Base-by-base conservation (phyloP, 2,888 invertebrate species). In the Dasysyrphus albostriatus region DNA sequence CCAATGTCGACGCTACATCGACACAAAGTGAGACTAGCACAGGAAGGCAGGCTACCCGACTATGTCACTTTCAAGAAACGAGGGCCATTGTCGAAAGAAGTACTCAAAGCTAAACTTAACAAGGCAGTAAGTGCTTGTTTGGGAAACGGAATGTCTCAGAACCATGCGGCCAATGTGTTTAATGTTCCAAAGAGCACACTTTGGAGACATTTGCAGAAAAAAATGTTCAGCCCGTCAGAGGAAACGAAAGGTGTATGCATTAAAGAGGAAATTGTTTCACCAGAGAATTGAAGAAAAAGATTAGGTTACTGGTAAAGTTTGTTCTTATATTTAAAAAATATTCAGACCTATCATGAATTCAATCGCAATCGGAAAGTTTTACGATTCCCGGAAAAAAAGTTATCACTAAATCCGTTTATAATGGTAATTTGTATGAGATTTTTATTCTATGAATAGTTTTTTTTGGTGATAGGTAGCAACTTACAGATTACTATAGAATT, bases 1-100 rank as follows among this genome's bases (percentile, higher is more conserved):
- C 93, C 93, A n/a, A 92, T 93, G 91, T 93, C 93, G 0, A 93
- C 93, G 5, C 83, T 93, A 19, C 93, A 93, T 83, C 89, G 93
- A 0, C 92, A 93, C 65, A 93, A 93, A 80, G 91, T 93, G 0
- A 90, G 92, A 4, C 88, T 93, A 0, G 90, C 91, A 0, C 90
- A 91, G 24, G 91, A 92, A 58, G 93, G 93, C 1, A 91, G 91
- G 1, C 81, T 93, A 12, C 93, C 93, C 0, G 91, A 92, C 5
- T 91, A 90, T 83, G 90, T 92, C 3, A 89, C 91, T 8, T 91
- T 92, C 51, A 91, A 92, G 19, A 91, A 91, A 54, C 90, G 93
- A 1, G 92, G 91, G n/a, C 89, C 90, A 16, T 91, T 92, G 5
- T 91, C 92, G 0, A 92, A 92, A 72, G 92, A 92, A 65, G 92